Conservation (phyloP, 2,797 vertebrate genomes). For the Steatocranus sp. region DNA sequence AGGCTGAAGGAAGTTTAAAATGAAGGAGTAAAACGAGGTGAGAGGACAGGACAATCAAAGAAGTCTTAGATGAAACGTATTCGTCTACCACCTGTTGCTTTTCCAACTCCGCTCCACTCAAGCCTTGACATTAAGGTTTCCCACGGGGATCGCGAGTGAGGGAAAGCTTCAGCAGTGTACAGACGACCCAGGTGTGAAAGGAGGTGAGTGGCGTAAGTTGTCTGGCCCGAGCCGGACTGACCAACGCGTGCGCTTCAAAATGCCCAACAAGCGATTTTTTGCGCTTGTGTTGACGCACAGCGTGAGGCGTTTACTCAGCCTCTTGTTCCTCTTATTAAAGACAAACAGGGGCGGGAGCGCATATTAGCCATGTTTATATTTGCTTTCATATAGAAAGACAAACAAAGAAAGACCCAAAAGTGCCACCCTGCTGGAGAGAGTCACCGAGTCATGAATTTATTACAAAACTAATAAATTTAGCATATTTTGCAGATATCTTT, state of each 20-base stretch:
- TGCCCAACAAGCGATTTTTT: background rate
- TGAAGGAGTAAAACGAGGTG: background rate
- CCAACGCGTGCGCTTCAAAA: background rate
- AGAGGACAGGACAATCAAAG: background rate
- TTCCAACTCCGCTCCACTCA: background rate
- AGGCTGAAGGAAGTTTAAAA: background rate
- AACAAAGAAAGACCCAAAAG: background rate
- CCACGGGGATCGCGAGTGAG: background rate
- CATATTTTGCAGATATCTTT: background rate
- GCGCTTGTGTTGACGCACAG: background rate
- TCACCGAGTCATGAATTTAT: background rate
- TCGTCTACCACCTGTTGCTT: conserved; percentile 13
- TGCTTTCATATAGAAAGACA: background rate
- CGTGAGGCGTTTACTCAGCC: background rate
- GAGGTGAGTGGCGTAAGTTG: background rate
- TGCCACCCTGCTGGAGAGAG: background rate
- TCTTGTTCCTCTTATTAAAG: background rate
- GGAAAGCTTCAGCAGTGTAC: background rate
- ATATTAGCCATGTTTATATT: background rate
- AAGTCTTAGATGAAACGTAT: background rate
- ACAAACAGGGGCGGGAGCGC: background rate
- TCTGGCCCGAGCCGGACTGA: background rate
- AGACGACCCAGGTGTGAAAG: conserved; percentile 1
- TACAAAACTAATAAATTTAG: background rate
- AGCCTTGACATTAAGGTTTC: background rate